Evolutionary conservation across 2,888 invertebrate species (phyloP).

Genomic region (Steinernema carpocapsae): DNA sequence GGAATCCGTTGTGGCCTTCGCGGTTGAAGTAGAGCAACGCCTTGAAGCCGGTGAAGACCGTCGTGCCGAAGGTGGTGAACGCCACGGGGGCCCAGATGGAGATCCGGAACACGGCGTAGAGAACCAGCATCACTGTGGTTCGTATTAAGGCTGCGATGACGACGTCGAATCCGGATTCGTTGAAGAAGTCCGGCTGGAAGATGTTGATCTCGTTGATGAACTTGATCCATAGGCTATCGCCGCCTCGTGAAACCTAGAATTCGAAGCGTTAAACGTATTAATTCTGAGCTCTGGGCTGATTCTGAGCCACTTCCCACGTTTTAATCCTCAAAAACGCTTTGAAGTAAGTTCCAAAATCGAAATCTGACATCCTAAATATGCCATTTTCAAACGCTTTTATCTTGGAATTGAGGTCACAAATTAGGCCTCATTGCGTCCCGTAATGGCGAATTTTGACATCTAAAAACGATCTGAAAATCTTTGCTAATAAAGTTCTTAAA

Average conservation of each 20-base stretch:
- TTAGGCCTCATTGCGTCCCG: too few relatives aligned
- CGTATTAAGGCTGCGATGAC: constrained; percentile 56
- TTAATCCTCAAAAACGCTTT: too few relatives aligned
- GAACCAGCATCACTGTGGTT: constrained; percentile 51
- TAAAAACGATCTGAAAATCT: too few relatives aligned
- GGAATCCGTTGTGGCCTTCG: constrained; percentile 43
- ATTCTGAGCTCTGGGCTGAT: too few relatives aligned
- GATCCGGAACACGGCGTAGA: constrained; percentile 52
- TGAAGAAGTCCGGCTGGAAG: constrained; percentile 55
- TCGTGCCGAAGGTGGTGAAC: constrained; percentile 56
- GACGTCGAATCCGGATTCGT: constrained; percentile 59
- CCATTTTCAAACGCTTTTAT: too few relatives aligned
- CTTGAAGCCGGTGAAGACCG: constrained; percentile 56
- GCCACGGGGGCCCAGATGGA: constrained; percentile 62
- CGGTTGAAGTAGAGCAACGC: constrained; percentile 54
- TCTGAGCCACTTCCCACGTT: too few relatives aligned
- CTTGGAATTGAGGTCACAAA: too few relatives aligned
- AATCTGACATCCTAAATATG: too few relatives aligned
- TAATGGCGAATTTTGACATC: too few relatives aligned
- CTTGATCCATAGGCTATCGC: constrained; percentile 53
- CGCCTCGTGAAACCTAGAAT: constrained; percentile 51
- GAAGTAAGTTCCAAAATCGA: too few relatives aligned
- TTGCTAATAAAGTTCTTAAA: not conserved
- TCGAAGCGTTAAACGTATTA: too few relatives aligned
- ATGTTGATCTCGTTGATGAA: constrained; percentile 61